Evolutionary conservation across 2,113 vertebrate species (phyloP).

Genomic region (Aleadryas rufinucha): DNA sequence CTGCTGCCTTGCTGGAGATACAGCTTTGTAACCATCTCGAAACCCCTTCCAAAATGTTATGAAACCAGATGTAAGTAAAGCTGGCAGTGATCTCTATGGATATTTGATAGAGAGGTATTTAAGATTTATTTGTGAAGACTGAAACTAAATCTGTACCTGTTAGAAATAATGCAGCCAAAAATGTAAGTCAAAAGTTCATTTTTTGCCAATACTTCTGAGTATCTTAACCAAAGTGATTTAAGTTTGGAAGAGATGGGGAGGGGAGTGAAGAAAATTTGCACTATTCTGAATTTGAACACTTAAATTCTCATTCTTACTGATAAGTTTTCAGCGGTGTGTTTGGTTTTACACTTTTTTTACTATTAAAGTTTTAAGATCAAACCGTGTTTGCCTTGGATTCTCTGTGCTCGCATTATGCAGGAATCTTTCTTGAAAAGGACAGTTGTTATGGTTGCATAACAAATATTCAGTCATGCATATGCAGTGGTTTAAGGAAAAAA

Average conservation of each 20-base stretch:
- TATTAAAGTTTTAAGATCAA: constrained; percentile 79
- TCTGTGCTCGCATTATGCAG: background rate
- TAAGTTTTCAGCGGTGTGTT: constrained; percentile 68
- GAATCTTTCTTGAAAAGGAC: background rate
- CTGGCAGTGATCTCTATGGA: background rate
- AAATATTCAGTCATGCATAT: constrained; percentile 30
- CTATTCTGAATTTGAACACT: constrained; percentile 61
- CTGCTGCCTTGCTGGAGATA: background rate
- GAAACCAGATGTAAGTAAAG: background rate
- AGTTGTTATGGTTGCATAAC: constrained; percentile 5
- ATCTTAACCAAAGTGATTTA: constrained; percentile 73
- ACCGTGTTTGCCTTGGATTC: background rate
- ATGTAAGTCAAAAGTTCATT: constrained; percentile 48
- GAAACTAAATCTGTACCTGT: constrained; percentile 62
- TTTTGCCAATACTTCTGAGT: constrained; percentile 73
- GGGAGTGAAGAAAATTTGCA: constrained; percentile 59
- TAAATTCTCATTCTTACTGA: constrained; percentile 55
- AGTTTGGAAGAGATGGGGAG: constrained; percentile 51
- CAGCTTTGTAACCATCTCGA: background rate
- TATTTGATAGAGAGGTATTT: constrained; percentile 55
- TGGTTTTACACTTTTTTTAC: constrained; percentile 75
- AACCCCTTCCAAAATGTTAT: background rate
- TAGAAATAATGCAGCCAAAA: constrained; percentile 72
- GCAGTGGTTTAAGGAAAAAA: background rate
- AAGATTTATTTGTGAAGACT: constrained; percentile 54